These are phyloP conservation scores for Nycticryphes semicollaris DNA, from an alignment of 2,113 vertebrate species.

Conservation along the genomic window DNA sequence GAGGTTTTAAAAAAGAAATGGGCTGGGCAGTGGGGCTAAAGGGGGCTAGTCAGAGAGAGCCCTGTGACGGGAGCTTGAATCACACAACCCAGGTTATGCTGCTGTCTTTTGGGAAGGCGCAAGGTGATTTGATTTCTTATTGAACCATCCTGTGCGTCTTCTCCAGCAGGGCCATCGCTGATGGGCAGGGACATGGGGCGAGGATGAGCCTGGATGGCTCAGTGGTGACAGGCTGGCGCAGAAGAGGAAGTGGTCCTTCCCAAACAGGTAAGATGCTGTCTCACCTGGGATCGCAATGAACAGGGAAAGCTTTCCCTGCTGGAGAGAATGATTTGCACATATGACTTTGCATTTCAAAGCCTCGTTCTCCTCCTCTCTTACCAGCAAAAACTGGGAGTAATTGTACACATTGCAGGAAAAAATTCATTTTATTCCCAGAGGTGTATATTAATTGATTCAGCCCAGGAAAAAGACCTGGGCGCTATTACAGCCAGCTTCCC, in stretches of 20 bases:
- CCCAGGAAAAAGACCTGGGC: constrained; percentile 26
- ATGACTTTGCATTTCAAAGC: constrained; percentile 56
- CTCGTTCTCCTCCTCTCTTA: neutral
- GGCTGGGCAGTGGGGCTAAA: neutral
- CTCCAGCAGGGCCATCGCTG: neutral
- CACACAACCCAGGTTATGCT: rapidly evolving
- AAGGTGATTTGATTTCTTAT: no score
- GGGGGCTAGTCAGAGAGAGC: rapidly evolving
- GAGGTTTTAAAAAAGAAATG: neutral
- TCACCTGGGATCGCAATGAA: neutral
- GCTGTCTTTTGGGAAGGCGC: neutral
- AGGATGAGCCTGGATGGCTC: neutral
- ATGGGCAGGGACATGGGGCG: rapidly evolving
- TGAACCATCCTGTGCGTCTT: rapidly evolving
- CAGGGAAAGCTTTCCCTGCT: neutral
- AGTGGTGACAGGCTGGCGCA: neutral
- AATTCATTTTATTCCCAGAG: constrained; percentile 15
- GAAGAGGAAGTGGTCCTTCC: neutral
- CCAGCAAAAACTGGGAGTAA: neutral
- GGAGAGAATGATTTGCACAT: neutral
- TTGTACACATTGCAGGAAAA: neutral
- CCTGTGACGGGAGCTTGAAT: rapidly evolving
- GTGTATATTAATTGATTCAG: constrained; percentile 49
- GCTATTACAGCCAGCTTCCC: neutral
- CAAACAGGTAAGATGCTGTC: neutral